These are phyloP conservation scores for Gobio gobio DNA, from an alignment of 2,113 vertebrate genomes.

Conservation along the genomic window DNA sequence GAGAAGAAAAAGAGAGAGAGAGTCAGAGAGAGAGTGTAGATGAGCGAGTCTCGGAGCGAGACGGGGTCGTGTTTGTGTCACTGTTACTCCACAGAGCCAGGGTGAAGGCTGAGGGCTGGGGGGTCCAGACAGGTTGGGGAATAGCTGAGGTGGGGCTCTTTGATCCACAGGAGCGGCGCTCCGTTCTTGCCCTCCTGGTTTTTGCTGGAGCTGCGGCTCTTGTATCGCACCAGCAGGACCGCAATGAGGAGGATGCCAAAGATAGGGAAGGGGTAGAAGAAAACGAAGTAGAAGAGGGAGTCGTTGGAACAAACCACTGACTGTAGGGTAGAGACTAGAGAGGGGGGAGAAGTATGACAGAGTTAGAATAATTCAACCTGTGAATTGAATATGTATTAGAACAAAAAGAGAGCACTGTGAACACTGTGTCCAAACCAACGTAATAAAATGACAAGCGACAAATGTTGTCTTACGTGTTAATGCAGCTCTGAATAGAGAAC, in stretches of 20 bases:
- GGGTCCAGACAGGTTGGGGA: constrained; percentile 97
- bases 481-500: background rate
- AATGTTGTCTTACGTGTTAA: background rate
- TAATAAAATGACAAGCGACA: background rate
- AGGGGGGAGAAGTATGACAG: constrained; percentile 18
- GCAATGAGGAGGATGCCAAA: constrained; percentile 95
- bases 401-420: background rate
- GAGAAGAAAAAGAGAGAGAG: constrained; percentile 41
- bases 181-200: constrained; percentile 96
- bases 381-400: background rate
- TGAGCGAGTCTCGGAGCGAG: constrained; percentile 27
- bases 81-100: constrained; percentile 92
- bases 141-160: constrained; percentile 97
- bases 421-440: background rate
- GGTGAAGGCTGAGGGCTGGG: constrained; percentile 94
- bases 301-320: constrained; percentile 93
- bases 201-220: constrained; percentile 88
- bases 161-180: constrained; percentile 97
- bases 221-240: constrained; percentile 92
- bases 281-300: constrained; percentile 96
- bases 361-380: background rate
- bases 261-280: constrained; percentile 98
- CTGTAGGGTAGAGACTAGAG: constrained; percentile 85
- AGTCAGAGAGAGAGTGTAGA: constrained; percentile 32
- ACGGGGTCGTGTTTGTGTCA: background rate